phyloP scores from a whole-genome alignment of 2,797 vertebrate species.

The Gymnoscopelus microlampas region DNA sequence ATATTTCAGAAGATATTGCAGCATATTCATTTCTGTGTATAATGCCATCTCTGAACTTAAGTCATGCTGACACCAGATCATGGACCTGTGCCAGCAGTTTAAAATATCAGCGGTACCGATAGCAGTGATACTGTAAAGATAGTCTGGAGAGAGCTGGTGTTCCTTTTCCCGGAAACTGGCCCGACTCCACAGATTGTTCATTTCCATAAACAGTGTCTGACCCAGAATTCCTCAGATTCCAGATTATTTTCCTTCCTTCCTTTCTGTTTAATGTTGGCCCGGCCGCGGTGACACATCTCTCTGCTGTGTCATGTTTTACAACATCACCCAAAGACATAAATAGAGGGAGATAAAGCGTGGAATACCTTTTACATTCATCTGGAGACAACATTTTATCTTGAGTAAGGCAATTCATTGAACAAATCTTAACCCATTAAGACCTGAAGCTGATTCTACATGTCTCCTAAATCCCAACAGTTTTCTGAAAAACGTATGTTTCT shows the following conservation, averaged over 20 bases:
- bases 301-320: slow-evolving; percentile 55
- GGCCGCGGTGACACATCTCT: slow-evolving; percentile 37
- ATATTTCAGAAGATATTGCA: not conserved
- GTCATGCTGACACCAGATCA: slow-evolving; percentile 19
- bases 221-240: slow-evolving; percentile 77
- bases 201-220: slow-evolving; percentile 81
- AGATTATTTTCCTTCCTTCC: slow-evolving; percentile 76
- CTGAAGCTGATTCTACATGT: no score
- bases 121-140: slow-evolving; percentile 35
- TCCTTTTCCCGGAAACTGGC: slow-evolving; percentile 77
- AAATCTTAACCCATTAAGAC: no score
- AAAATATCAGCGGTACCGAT: slow-evolving; percentile 53
- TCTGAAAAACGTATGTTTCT: no score
- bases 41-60: slow-evolving; percentile 5
- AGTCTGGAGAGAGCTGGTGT: slow-evolving; percentile 47
- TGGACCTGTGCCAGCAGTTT: slow-evolving; percentile 50
- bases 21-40: slow-evolving; percentile 21
- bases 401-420: not conserved
- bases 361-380: slow-evolving; percentile 1
- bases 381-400: not conserved
- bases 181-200: slow-evolving; percentile 66
- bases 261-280: slow-evolving; percentile 69
- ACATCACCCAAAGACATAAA: slow-evolving; percentile 27
- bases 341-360: not conserved
- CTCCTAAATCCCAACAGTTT: no score